These are phyloP conservation scores for Megathymus violae DNA, from an alignment of 1,140 invertebrate species.

Conservation along the genomic window DNA sequence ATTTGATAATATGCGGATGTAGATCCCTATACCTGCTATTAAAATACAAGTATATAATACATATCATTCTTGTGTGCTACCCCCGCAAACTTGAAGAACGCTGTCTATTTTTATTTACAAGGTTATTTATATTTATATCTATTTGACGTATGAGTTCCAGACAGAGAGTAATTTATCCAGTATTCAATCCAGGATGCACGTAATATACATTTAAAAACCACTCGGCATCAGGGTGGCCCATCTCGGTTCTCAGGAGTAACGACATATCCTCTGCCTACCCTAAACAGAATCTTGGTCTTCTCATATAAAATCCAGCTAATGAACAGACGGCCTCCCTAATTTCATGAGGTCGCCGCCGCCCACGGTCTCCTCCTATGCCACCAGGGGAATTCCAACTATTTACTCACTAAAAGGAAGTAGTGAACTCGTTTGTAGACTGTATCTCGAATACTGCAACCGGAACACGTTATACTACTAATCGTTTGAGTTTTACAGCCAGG, in stretches of 20 bases:
- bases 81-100: conserved; percentile 12
- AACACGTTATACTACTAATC: too few species aligned
- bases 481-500: too few species aligned
- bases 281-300: too few species aligned
- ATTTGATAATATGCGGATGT: neutral
- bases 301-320: too few species aligned
- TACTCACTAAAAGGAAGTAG: too few species aligned
- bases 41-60: neutral
- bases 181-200: neutral
- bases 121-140: conserved; percentile 22
- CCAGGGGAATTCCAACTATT: too few species aligned
- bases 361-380: too few species aligned
- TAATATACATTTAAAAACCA: neutral
- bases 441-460: too few species aligned
- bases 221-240: neutral
- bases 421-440: neutral
- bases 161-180: conserved; percentile 7
- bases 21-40: neutral
- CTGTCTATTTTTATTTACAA: conserved; percentile 20
- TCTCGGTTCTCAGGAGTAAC: neutral
- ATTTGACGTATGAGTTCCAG: conserved; percentile 17
- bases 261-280: neutral
- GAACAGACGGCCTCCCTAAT: too few species aligned
- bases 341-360: too few species aligned
- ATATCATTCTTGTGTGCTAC: conserved; percentile 5